These are phyloP conservation scores for Drosophila paranaensis DNA, from an alignment of 2,888 invertebrate species.

Conservation along the genomic window DNA sequence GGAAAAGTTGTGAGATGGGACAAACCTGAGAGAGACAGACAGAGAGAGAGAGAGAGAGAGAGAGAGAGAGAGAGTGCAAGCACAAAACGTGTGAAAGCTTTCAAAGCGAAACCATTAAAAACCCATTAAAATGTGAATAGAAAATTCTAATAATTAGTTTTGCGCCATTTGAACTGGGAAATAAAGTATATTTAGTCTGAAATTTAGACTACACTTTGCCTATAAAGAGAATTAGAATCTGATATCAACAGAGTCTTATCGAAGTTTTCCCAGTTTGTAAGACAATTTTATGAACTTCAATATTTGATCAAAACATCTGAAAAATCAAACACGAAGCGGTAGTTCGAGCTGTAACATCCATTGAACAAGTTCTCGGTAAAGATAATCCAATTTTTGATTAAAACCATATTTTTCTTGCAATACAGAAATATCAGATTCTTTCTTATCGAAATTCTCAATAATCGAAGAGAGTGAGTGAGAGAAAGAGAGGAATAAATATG, in stretches of 20 bases:
- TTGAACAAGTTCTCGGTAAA: background rate
- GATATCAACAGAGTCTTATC: background rate
- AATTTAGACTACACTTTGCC: background rate
- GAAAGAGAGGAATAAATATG: background rate
- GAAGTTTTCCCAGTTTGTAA: background rate
- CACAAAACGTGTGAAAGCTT: background rate
- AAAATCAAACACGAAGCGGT: background rate
- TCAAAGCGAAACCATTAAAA: background rate
- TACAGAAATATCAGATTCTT: background rate
- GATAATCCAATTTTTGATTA: background rate
- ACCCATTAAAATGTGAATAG: background rate
- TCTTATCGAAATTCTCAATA: background rate
- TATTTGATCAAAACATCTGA: background rate
- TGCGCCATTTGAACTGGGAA: background rate
- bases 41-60: background rate
- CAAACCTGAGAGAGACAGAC: background rate
- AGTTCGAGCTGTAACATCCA: background rate
- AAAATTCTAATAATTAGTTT: background rate
- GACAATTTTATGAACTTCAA: too few relatives aligned
- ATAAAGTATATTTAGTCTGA: too few relatives aligned
- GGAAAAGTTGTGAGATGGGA: slow-evolving; percentile 15
- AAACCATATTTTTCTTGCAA: background rate
- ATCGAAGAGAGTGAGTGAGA: background rate
- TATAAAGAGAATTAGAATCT: too few relatives aligned
- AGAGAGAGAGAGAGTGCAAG: background rate